Conservation (phyloP, 2,888 invertebrate species). For the Cataglyphis cursor region DNA sequence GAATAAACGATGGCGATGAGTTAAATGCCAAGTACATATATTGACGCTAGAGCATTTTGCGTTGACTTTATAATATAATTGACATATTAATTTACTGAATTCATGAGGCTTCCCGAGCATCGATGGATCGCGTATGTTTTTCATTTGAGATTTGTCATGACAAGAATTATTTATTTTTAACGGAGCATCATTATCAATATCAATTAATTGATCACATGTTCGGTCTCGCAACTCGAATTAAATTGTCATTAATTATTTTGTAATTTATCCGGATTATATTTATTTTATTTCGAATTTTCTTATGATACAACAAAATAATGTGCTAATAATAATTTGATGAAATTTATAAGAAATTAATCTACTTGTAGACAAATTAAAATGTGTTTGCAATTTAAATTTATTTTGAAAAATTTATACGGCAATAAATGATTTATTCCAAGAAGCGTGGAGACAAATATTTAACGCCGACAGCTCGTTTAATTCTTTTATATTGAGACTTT, state of each 20-base stretch:
- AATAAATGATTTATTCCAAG: not conserved
- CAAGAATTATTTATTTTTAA: not conserved
- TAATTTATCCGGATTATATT: not conserved
- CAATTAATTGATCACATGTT: slow-evolving; percentile 12
- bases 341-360: slow-evolving; percentile 10
- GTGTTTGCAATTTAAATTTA: not conserved
- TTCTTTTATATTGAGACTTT: not conserved
- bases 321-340: not conserved
- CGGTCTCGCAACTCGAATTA: not conserved
- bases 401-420: not conserved
- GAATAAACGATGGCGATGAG: slow-evolving; percentile 2
- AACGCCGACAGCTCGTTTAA: not conserved
- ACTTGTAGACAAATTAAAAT: not conserved
- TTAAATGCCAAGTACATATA: not conserved
- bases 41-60: not conserved
- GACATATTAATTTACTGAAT: slow-evolving; percentile 79
- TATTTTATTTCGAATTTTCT: not conserved
- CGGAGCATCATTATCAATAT: not conserved
- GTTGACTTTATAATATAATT: slow-evolving; percentile 77
- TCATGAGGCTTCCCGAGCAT: slow-evolving; percentile 75
- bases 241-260: not conserved
- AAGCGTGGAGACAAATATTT: not conserved
- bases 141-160: slow-evolving; percentile 36
- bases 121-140: slow-evolving; percentile 35
- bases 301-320: not conserved